Conservation (phyloP, 2,113 vertebrate genomes). For the Sceloporus tristichus region DNA sequence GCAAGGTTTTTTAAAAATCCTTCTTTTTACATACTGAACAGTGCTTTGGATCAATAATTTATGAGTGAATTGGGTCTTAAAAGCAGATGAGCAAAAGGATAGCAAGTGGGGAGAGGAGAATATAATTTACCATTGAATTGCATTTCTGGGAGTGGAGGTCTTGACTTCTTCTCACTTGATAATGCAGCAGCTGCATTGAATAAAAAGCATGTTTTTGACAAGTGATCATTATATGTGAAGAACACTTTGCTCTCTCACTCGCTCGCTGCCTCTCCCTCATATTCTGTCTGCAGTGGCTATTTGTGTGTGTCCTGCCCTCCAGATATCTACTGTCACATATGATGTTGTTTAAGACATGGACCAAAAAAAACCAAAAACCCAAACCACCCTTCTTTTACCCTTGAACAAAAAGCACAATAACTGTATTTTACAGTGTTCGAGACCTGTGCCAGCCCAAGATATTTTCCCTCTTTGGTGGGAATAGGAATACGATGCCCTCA, state of each 20-base stretch:
- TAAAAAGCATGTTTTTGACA: background rate
- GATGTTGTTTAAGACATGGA: background rate
- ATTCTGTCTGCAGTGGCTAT: background rate
- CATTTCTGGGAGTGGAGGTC: background rate
- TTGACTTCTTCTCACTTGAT: background rate
- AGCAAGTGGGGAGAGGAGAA: background rate
- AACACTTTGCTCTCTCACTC: background rate
- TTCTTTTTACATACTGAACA: background rate
- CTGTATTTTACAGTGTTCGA: background rate
- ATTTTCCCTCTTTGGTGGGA: too few species aligned
- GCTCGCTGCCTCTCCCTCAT: background rate
- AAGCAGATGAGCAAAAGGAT: background rate
- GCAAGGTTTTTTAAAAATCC: background rate
- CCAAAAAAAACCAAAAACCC: background rate
- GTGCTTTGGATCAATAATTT: background rate
- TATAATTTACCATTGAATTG: background rate
- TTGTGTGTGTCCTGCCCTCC: background rate
- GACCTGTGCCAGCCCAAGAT: background rate
- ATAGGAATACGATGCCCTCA: too few species aligned
- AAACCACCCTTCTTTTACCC: background rate
- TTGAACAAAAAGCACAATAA: background rate
- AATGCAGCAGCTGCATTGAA: background rate
- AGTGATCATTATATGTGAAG: conserved; percentile 14
- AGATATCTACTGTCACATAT: conserved; percentile 16
- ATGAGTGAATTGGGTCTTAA: background rate